Evolutionary conservation across 2,113 vertebrate genomes (phyloP), one percentile per base, ranked within the genome.

Genomic region (Pantherophis guttatus): DNA sequence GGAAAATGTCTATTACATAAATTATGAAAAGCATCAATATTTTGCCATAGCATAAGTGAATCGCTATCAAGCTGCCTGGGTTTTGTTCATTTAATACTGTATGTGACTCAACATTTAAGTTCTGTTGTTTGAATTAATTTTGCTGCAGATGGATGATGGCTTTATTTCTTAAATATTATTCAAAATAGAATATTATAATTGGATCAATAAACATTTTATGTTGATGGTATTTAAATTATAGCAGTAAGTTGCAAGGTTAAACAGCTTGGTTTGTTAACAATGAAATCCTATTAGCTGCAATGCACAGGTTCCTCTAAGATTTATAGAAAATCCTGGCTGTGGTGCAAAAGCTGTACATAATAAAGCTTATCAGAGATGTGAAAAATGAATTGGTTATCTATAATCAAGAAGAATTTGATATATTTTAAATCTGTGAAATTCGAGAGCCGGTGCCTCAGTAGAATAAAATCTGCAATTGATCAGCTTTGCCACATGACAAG

Each of bases 201-300:
- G 93, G 57, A 88, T n/a, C 90, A 62, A 65, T 94, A 75, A 92
- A 93, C 90, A 88, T 93, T 96, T 95, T 95, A 92, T 94, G 59
- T 92, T 92, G 62, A 52, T 90, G 58, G 33, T 85, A 3, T 95
- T 97, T 94, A 95, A 96, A 93, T 96, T 95, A 91, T 91, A 96
- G 85, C 52, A 91, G 90, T 54, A 29, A 92, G 94, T 19, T 92
- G 9, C 85, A 94, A 95, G 94, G 8, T 90, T 93, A 0, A 92
- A 52, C 86, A 94, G 70, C 91, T 86, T 90, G 57, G 19, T 8
- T 92, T 94, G 24, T 93, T 93, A 93, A 87, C 90, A 90, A 87
- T 59, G 53, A 87, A 87, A 90, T 62, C 39, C 44, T 93, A 33
- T 93, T 93, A 93, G 88, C 57, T 65, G 33, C 81, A 3, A 55